phyloP scores from a whole-genome alignment of 2,888 invertebrate genomes.

The Drosophila atripex region DNA sequence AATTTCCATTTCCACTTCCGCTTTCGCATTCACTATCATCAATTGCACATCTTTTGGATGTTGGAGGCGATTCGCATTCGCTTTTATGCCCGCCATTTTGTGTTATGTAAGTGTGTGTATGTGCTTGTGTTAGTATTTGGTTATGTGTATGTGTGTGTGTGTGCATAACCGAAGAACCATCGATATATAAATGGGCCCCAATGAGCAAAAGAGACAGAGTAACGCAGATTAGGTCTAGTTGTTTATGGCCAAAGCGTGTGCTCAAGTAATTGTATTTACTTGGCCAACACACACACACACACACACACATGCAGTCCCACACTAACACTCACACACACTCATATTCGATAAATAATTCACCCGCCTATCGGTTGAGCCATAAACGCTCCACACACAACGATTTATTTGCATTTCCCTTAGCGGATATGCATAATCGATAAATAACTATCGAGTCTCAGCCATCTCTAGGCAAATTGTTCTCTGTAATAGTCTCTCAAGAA shows the following conservation, averaged over 20 bases:
- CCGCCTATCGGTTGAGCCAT: constrained; percentile 34
- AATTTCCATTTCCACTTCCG: constrained; percentile 70
- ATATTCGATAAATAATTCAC: constrained; percentile 46
- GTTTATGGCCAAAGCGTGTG: constrained; percentile 36
- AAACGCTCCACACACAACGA: constrained; percentile 11
- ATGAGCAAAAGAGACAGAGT: constrained; percentile 13
- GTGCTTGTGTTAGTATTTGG: constrained; percentile 17
- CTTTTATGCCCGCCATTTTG: constrained; percentile 57
- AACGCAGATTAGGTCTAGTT: constrained; percentile 41
- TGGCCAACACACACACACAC: constrained; percentile 6
- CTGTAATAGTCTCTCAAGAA: neutral
- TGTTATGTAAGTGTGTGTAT: constrained; percentile 27
- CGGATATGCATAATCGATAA: constrained; percentile 18
- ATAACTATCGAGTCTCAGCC: constrained; percentile 3
- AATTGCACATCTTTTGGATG: constrained; percentile 44
- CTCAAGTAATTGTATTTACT: constrained; percentile 40
- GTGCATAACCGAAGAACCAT: constrained; percentile 25
- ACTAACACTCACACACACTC: constrained; percentile 13
- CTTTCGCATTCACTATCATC: constrained; percentile 45
- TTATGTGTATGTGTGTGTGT: constrained; percentile 16
- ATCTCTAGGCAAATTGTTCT: neutral
- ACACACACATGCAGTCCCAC: neutral
- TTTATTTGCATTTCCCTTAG: constrained; percentile 24
- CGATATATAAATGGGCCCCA: constrained; percentile 37
- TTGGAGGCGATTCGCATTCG: constrained; percentile 50